Evolutionary conservation across 2,888 invertebrate genomes (phyloP), one percentile per base, ranked within the genome.

Genomic region (Macropis europaea): DNA sequence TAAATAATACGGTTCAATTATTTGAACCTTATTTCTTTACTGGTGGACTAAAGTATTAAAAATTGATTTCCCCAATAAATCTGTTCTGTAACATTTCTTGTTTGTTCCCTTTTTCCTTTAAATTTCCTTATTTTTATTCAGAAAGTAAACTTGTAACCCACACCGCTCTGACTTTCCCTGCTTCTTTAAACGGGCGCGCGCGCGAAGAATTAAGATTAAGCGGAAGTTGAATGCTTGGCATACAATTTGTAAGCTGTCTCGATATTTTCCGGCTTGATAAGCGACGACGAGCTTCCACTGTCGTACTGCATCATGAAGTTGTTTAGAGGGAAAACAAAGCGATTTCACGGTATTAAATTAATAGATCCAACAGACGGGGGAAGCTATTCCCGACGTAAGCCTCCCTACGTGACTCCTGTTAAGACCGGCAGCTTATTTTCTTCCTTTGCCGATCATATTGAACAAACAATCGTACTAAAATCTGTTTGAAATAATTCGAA

Each of bases 331-430:
- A 67, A 77, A 83, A 81, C 79, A 74, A 63, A 76, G 79, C 66
- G 75, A 81, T 85, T 79, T 75, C 48, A 50, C 60, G 67, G 76
- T 60, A 80, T 84, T 82, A 84, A 85, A 84, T 85, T 84, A 85
- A 84, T 80, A 83, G 82, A 76, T 78, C 63, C 71, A 61, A 61
- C 43, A 59, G 48, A 63, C 56, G 74, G 42, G 54, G 43, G 68
- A 64, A 77, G 73, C 80, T 87, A 85, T 82, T 84, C 82, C 77
- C 79, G 67, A 78, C 61, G 73, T 85, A 86, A 87, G 84, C 84
- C 81, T 79, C 81, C 68, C 84, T 88, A 82, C 88, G 88, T 88
- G 88, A 87, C 87, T 87, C 83, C 79, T 80, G 81, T 66, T 77
- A 77, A 76, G 76, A 76, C 78, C 79, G 79, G 74, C 82, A 82